Base-by-base conservation (phyloP, 2,888 invertebrate genomes). In the Drosophila anomalipes region DNA sequence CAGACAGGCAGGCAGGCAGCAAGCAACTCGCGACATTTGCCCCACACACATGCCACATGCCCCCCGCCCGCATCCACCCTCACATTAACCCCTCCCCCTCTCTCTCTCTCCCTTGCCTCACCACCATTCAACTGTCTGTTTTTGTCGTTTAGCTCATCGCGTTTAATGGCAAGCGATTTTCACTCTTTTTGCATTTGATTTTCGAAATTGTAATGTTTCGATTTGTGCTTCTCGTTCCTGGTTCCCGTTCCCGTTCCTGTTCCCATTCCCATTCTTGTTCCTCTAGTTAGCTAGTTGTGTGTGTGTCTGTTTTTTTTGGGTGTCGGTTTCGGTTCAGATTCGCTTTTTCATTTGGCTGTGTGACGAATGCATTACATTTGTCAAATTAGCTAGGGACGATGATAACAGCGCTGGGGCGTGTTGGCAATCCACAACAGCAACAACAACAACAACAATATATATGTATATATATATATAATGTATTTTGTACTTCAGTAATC, bases 111-210 rank as follows among this genome's bases (percentile, higher is more conserved):
- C 12, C 19, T 14, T 35, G 28, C 39, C 4, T 2, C 35, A 14
- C 2, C 3, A 2, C 4, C 2, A 4, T n/a, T n/a, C 35, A 22
- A 47, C 22, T 62, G 71, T 65, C 77, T 74, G 64, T 60, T 35
- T 41, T 68, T 66, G 69, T 70, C 74, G 60, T 65, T 75, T 72
- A 64, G 79, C 74, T 84, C 85, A 75, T 82, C 77, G 63, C 68
- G 39, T 82, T 72, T 83, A 85, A 83, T 89, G 79, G 70, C 88
- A 81, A 79, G 26, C 82, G 83, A 82, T 85, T 87, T 86, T 89
- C 84, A 81, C 81, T 85, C 81, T 83, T 88, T 83, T 83, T 82
- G 84, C 81, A 74, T 89, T 89, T 86, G 83, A 81, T 89, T 89
- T 75, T 79, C 72, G 58, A 72, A 82, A 88, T 75, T 79, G 77